Evolutionary conservation across 2,888 invertebrate species (phyloP).

Genomic region (Rotaria sp.): DNA sequence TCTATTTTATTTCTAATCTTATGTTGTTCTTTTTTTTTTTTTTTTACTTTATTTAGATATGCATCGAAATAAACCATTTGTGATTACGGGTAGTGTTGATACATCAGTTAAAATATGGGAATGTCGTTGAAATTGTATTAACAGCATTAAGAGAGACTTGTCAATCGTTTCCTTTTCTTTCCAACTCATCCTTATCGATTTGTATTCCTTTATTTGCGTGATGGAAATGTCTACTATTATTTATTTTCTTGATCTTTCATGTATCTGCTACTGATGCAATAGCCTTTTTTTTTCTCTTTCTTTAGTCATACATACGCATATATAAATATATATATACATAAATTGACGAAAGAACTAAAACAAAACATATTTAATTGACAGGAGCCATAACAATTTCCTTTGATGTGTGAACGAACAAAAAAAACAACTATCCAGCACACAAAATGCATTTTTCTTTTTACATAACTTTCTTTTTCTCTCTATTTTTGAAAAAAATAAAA

Average conservation of each 20-base stretch:
- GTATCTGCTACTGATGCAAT: conserved; percentile 18
- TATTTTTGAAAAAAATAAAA: neutral
- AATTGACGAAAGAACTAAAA: neutral
- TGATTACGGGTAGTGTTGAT: conserved; percentile 97
- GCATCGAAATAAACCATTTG: conserved; percentile 91
- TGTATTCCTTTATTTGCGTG: conserved; percentile 29
- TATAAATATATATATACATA: neutral
- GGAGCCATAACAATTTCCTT: neutral
- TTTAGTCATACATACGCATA: conserved; percentile 8
- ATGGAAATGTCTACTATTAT: conserved; percentile 30
- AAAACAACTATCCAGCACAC: neutral
- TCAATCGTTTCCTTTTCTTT: neutral
- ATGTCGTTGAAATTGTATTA: conserved; percentile 70
- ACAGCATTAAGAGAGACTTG: neutral
- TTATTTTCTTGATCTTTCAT: conserved; percentile 28
- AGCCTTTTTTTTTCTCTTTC: neutral
- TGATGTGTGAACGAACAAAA: neutral
- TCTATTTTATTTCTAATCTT: neutral
- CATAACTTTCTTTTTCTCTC: neutral
- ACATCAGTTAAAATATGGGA: conserved; percentile 99
- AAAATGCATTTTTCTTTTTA: conserved; percentile 12
- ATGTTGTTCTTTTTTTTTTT: neutral
- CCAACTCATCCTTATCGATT: neutral
- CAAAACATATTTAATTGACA: neutral
- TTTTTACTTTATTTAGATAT: conserved; percentile 64